Base-by-base conservation (phyloP, 2,888 invertebrate genomes). In the Odontothrips loti region DNA sequence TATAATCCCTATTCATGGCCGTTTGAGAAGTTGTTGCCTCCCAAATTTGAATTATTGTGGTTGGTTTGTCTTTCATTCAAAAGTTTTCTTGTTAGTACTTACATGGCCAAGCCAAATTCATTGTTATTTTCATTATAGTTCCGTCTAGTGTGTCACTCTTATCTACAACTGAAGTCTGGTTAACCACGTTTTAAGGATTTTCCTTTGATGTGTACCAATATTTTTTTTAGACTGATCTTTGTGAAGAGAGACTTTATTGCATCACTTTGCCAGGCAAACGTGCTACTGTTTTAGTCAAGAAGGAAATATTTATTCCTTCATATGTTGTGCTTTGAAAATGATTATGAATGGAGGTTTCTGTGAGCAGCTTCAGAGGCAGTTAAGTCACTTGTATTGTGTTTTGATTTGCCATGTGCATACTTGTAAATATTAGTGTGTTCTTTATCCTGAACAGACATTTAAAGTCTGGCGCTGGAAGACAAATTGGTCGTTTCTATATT, bases 41-140 rank as follows among this genome's bases (percentile, higher is more conserved):
- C 23, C 9, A 27, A 27, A 27, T 75, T 23, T 27, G 68, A 75
- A 27, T 27, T 4, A 75, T 8, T 58, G n/a, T 12, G 58, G 58
- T 75, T 75, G 27, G n/a, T 75, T 75, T 75, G 10, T 75, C 68
- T 75, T 12, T 27, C 12, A 8, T 75, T 23, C 23, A 11, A 10
- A 27, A 75, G 27, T 75, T 27, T 10, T 75, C 68, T 27, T 75
- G 12, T 75, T 75, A 51, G 6, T 51, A 58, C 58, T 43, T 43
- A 43, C 6, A 23, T 75, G 68, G 68, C 68, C 68, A 75, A 75
- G 68, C 68, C 68, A 75, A 75, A 75, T n/a, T 75, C n/a, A 10
- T 23, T 75, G 68, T 75, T 75, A 27, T 75, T 75, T 43, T 27
- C 68, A 75, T 9, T 2, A 6, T 43, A 43, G 34, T 43, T 43